Evolutionary conservation across 2,113 vertebrate genomes (phyloP), one percentile per base, ranked within the genome.

Genomic region (Varanus komodoensis): DNA sequence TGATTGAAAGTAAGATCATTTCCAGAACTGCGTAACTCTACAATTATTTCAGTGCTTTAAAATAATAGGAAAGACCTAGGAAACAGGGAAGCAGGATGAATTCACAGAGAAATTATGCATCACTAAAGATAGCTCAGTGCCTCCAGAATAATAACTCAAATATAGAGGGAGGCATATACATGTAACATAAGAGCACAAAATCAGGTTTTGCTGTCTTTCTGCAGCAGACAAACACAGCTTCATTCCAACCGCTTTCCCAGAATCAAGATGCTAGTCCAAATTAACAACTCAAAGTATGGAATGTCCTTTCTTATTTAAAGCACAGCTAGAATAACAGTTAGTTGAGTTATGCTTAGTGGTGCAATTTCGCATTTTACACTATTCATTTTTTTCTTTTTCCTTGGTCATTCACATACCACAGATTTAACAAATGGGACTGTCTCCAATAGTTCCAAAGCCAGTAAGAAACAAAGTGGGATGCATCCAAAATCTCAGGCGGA

Each of bases 41-140:
- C 19, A 67, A 77, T 77, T 87, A 44, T 87, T 78, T 78, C 23
- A 64, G 61, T 61, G 6, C 78, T 87, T 87, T 78, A 67, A 77
- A 48, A 54, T 50, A 6, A 79, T 6, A 23, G n/a, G 77, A 15
- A 87, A 64, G 17, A 67, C 44, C 38, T 81, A 81, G 23, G 48
- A 88, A 71, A 69, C 32, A 3, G 12, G 23, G 48, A 88, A 71
- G 52, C 32, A 3, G 12, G 48, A 11, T 71, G 78, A 82, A 81
- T 29, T 88, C 64, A 79, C 71, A 48, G 2, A 44, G 29, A 67
- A 8, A 6, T 15, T 11, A 32, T 1, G 0, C 29, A 67, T 87
- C n/a, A 48, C 57, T 80, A n/a, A 34, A 50, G 27, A 80, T 67
- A 32, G 38, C 14, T 52, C 73, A 38, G 54, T 34, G 32, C 7